Conservation (phyloP, 2,888 invertebrate genomes). For the Sinopyrophorus schimmeli region DNA sequence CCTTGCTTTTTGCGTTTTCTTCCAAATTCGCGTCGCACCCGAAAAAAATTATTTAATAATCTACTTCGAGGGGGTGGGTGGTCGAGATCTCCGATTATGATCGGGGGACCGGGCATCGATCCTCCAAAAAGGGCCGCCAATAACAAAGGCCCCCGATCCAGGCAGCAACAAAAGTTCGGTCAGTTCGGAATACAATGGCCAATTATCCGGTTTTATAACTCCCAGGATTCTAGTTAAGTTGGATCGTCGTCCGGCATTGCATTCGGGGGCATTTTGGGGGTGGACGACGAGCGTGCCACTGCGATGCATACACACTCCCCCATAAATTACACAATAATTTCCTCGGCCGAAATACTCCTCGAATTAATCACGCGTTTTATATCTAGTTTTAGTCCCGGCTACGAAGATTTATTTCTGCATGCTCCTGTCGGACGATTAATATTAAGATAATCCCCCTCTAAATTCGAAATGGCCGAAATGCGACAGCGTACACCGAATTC, state of each 20-base stretch:
- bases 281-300: neutral
- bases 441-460: slow-evolving; percentile 23
- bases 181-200: slow-evolving; percentile 32
- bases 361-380: slow-evolving; percentile 26
- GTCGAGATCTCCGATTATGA: too few relatives aligned
- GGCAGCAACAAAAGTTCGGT: slow-evolving; percentile 26
- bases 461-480: slow-evolving; percentile 22
- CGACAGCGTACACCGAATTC: too few relatives aligned
- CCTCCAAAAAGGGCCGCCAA: slow-evolving; percentile 23
- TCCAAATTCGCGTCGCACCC: too few relatives aligned
- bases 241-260: slow-evolving; percentile 16
- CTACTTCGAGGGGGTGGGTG: too few relatives aligned
- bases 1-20: too few relatives aligned
- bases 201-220: slow-evolving; percentile 31
- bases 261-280: slow-evolving; percentile 1
- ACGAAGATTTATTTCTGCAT: slow-evolving; percentile 22
- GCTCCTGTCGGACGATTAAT: slow-evolving; percentile 23
- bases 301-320: slow-evolving; percentile 18
- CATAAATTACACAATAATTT: slow-evolving; percentile 30
- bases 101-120: too few relatives aligned
- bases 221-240: slow-evolving; percentile 28
- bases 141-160: slow-evolving; percentile 27
- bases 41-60: too few relatives aligned
- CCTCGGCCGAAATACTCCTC: slow-evolving; percentile 18
- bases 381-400: slow-evolving; percentile 24